Percentiles rank a stretch among this genome's conserved stretches.
These are phyloP conservation scores for Thomomys bottae DNA, from an alignment of 2,113 vertebrate species.

Conservation along the genomic window DNA sequence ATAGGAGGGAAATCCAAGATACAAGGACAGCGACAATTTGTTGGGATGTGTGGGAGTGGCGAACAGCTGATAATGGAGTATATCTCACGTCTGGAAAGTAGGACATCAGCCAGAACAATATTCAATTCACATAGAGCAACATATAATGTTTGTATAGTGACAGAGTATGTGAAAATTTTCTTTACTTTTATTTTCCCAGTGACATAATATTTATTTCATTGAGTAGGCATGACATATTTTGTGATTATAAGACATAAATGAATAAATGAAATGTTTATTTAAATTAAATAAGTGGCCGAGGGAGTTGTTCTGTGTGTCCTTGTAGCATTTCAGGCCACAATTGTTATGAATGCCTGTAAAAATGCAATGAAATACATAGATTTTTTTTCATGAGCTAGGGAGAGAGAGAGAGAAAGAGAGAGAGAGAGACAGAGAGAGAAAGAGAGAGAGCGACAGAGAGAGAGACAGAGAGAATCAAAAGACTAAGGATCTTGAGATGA, in stretches of 20 bases:
- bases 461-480: too few species aligned
- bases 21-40: background rate
- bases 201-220: background rate
- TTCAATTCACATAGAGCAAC: background rate
- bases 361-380: background rate
- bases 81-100: background rate
- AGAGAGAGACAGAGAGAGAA: too few species aligned
- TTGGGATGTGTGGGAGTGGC: too few species aligned
- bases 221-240: background rate
- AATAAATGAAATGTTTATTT: background rate
- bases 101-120: background rate
- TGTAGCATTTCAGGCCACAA: too few species aligned
- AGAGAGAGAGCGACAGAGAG: too few species aligned
- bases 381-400: too few species aligned
- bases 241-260: background rate
- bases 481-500: too few species aligned
- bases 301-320: background rate
- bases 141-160: background rate
- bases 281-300: background rate
- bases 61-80: fast-evolving
- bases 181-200: background rate
- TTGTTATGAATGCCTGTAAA: too few species aligned
- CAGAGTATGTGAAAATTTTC: background rate
- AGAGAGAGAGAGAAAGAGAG: too few species aligned
- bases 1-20: background rate